Conservation (phyloP, 2,888 invertebrate genomes). For the Drosophila koepferae region DNA sequence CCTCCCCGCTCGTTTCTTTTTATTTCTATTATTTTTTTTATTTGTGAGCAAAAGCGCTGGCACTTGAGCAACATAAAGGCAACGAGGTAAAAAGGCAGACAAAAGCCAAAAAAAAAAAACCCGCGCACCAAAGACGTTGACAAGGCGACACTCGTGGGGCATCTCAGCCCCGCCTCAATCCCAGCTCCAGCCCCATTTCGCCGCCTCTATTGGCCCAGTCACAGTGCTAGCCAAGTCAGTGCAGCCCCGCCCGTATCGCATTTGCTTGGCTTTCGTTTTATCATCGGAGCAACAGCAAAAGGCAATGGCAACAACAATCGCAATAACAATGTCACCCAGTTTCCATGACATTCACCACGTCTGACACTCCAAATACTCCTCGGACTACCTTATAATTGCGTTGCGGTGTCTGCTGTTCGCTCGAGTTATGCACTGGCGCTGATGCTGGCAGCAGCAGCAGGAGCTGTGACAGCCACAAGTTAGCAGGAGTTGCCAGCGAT, state of each 20-base stretch:
- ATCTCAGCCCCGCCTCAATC: slow-evolving; percentile 9
- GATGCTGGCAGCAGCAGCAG: background rate
- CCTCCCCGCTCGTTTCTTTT: background rate
- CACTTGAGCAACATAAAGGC: slow-evolving; percentile 65
- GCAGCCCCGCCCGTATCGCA: slow-evolving; percentile 67
- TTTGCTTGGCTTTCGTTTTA: slow-evolving; percentile 76
- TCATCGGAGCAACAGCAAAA: slow-evolving; percentile 46
- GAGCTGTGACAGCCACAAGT: slow-evolving; percentile 14
- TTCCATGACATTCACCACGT: slow-evolving; percentile 64
- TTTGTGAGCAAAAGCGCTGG: slow-evolving; percentile 42
- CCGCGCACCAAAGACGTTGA: slow-evolving; percentile 52
- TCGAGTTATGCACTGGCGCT: slow-evolving; percentile 16
- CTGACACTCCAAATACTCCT: slow-evolving; percentile 23
- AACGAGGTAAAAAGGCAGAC: slow-evolving; percentile 47
- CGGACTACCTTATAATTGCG: slow-evolving; percentile 59
- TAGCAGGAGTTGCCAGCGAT: slow-evolving; percentile 40
- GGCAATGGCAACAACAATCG: slow-evolving; percentile 22
- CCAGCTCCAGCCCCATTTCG: background rate
- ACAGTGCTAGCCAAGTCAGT: slow-evolving; percentile 47
- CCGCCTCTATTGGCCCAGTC: slow-evolving; percentile 6
- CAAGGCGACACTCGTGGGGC: slow-evolving; percentile 49
- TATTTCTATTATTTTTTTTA: too few species aligned
- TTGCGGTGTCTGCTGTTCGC: slow-evolving; percentile 46
- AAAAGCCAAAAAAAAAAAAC: slow-evolving; percentile 11
- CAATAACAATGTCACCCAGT: slow-evolving; percentile 72